A percentile compares a stretch with the other conserved stretches of the same genome.
These are phyloP conservation scores for Astatotilapia flaviijosephi DNA, from an alignment of 2,113 vertebrate genomes.

Conservation along the genomic window DNA sequence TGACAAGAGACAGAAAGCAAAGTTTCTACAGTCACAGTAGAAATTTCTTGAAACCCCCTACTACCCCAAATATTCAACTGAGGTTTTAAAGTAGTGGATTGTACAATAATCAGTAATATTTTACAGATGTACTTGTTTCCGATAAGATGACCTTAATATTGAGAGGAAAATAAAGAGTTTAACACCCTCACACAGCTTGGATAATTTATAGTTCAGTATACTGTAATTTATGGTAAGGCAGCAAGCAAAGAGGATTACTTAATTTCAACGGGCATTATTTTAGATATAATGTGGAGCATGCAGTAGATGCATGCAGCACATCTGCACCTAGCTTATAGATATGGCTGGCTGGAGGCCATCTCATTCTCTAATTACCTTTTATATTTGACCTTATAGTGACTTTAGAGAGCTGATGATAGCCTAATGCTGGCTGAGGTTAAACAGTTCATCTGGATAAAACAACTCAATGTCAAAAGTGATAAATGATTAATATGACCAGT, in stretches of 20 bases:
- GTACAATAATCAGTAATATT: background rate
- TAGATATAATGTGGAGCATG: background rate
- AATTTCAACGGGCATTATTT: background rate
- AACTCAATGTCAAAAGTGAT: background rate
- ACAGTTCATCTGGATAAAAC: background rate
- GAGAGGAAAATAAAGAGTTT: background rate
- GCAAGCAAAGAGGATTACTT: background rate
- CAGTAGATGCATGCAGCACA: background rate
- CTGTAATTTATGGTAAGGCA: background rate
- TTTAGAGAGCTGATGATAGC: background rate
- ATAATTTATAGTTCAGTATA: background rate
- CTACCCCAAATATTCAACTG: background rate
- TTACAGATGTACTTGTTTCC: background rate
- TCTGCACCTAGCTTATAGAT: background rate
- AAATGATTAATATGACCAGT: background rate
- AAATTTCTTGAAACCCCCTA: background rate
- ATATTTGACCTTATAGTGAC: slow-evolving; percentile 10
- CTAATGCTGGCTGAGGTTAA: background rate
- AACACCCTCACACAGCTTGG: background rate
- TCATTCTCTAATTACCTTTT: slow-evolving; percentile 22
- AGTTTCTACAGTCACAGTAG: background rate
- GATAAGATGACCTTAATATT: background rate
- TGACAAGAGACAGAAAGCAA: background rate
- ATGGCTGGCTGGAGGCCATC: slow-evolving; percentile 18
- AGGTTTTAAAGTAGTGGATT: background rate